Evolutionary conservation across 2,888 invertebrate genomes (phyloP), one percentile per base, ranked within the genome.

Genomic region (Mythimna pallens): DNA sequence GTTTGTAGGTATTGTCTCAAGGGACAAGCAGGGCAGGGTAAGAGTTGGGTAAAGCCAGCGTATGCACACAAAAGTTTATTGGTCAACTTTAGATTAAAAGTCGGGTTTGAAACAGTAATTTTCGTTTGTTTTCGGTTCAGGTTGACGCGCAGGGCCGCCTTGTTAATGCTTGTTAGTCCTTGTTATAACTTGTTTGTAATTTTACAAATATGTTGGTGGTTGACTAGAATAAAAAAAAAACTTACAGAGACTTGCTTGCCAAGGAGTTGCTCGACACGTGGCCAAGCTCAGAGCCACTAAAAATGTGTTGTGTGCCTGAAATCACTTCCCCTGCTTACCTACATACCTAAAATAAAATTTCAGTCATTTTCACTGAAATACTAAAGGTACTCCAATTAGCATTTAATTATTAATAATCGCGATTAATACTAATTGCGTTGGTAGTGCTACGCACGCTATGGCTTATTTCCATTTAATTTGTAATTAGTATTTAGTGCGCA

Each of bases 401-500:
- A 68, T 81, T 76, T 76, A 67, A 65, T 81, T 63, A 81, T 54
- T 67, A 77, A 77, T 67, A 63, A 77, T 58, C 61, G 22, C 47
- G 66, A 47, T 63, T 63, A 76, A 81, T 81, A 76, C 36, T 76
- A 81, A 67, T 77, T 77, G 63, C 81, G 40, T 54, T 59, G 40
- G 74, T 55, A 55, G 64, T 63, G n/a, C 62, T 55, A 80, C 63
- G 63, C 67, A 77, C 76, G 81, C 81, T 40, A 75, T 80, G 57
- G 47, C 54, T 59, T 25, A 65, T 55, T 80, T 65, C 43, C 47
- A 75, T 76, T 80, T 80, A 80, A 80, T 80, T 65, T 61, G 65
- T 80, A 55, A 65, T 74, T 80, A 65, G 34, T 65, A 55, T 65
- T 76, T 61, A 61, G 54, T 65, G n/a, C 36, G 55, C 50, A 25